phyloP scores from a whole-genome alignment of 2,113 vertebrate genomes.

The Dendropsophus ebraccatus region DNA sequence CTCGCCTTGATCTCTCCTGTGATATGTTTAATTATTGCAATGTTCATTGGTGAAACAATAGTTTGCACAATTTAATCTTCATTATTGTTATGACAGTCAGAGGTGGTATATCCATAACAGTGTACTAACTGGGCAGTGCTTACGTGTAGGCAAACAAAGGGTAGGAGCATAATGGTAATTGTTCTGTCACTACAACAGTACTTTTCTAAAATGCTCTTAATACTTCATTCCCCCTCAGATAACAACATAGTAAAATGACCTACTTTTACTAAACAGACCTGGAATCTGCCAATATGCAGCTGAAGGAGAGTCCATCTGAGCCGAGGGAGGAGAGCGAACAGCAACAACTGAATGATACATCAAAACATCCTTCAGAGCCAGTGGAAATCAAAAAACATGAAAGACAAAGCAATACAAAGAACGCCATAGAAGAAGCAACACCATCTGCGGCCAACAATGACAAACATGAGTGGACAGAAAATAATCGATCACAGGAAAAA shows the following conservation, averaged over 20 bases:
- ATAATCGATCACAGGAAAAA: background rate
- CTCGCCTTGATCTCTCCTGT: background rate
- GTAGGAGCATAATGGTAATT: background rate
- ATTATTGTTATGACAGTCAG: background rate
- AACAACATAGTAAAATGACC: background rate
- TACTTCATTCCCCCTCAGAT: background rate
- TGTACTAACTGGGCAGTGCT: background rate
- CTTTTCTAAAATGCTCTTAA: background rate
- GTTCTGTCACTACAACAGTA: background rate
- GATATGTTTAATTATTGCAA: background rate
- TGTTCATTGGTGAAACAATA: background rate
- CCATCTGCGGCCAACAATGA: background rate
- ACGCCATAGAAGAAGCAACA: background rate
- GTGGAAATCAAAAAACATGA: constrained; percentile 20
- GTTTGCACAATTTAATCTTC: background rate
- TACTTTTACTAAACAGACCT: background rate
- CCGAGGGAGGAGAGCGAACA: background rate
- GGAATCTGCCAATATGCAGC: constrained; percentile 1
- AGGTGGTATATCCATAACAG: background rate
- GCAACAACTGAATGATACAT: background rate
- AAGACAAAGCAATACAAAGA: constrained; percentile 2
- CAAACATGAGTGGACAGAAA: background rate
- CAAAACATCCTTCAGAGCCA: background rate
- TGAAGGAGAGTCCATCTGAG: constrained; percentile 7
- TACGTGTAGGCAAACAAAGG: background rate